Conservation (phyloP, 2,113 vertebrate species). For the Sclerurus mexicanus region DNA sequence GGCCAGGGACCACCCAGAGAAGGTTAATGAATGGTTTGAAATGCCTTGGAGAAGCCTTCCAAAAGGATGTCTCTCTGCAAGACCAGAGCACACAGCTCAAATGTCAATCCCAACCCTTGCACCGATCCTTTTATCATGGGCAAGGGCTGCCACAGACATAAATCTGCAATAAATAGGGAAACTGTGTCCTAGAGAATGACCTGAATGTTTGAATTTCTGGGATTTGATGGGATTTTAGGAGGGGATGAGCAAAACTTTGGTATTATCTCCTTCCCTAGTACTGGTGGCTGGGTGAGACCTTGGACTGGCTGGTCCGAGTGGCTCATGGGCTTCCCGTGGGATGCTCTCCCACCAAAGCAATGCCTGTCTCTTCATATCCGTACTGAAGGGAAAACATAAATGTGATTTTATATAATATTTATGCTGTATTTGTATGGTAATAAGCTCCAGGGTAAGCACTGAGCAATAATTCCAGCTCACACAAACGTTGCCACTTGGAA, state of each 20-base stretch:
- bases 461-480: background rate
- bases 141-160: background rate
- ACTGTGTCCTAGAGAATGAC: background rate
- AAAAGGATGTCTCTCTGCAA: background rate
- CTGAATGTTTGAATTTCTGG: background rate
- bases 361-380: fast-evolving
- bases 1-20: background rate
- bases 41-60: background rate
- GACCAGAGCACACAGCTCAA: background rate
- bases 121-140: fast-evolving
- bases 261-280: background rate
- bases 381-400: background rate
- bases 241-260: background rate
- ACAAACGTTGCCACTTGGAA: background rate
- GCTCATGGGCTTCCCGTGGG: fast-evolving
- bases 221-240: background rate
- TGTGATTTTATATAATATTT: background rate
- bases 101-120: background rate
- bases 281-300: background rate
- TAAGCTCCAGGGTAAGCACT: background rate
- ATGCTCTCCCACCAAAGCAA: background rate
- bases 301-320: background rate
- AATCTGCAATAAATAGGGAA: background rate
- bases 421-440: background rate
- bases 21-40: background rate